Evolutionary conservation across 1,140 invertebrate genomes (phyloP).

Genomic region (Aleiodes sp.): DNA sequence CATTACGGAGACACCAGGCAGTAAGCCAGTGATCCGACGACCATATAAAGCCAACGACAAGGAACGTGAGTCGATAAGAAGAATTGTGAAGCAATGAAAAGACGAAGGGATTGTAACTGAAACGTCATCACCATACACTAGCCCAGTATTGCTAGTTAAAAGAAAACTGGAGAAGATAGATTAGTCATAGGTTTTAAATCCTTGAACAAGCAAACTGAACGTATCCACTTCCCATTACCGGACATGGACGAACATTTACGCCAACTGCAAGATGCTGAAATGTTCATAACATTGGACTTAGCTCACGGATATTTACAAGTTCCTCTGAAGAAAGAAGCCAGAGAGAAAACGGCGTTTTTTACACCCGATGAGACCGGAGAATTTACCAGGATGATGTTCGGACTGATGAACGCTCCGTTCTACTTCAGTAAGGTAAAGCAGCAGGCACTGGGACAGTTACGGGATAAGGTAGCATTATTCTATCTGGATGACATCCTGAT

Average conservation of each 20-base stretch:
- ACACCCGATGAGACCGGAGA: slow-evolving; percentile 36
- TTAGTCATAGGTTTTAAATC: slow-evolving; percentile 64
- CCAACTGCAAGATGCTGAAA: slow-evolving; percentile 54
- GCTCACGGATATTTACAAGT: slow-evolving; percentile 40
- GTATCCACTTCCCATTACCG: slow-evolving; percentile 64
- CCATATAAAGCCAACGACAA: no score
- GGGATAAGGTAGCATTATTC: slow-evolving; percentile 23
- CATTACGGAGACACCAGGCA: no score
- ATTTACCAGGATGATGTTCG: slow-evolving; percentile 36
- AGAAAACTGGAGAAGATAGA: slow-evolving; percentile 61
- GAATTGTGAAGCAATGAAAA: no score
- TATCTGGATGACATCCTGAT: slow-evolving; percentile 52
- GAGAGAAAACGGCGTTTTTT: slow-evolving; percentile 31
- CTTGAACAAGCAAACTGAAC: slow-evolving; percentile 60
- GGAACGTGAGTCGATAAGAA: no score
- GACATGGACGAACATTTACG: slow-evolving; percentile 63
- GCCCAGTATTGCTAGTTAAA: slow-evolving; percentile 62
- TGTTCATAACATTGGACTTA: slow-evolving; percentile 60
- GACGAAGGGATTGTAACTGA: no score
- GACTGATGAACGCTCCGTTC: slow-evolving; percentile 27
- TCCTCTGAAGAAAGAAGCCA: slow-evolving; percentile 12
- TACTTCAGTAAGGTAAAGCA: slow-evolving; percentile 40
- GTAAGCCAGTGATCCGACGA: no score
- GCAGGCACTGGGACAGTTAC: neutral
- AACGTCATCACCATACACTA: slow-evolving; percentile 58